Percentiles rank a stretch among this genome's conserved stretches.
Conservation (phyloP, 2,113 vertebrate genomes). For the Chaetodon trifascialis region DNA sequence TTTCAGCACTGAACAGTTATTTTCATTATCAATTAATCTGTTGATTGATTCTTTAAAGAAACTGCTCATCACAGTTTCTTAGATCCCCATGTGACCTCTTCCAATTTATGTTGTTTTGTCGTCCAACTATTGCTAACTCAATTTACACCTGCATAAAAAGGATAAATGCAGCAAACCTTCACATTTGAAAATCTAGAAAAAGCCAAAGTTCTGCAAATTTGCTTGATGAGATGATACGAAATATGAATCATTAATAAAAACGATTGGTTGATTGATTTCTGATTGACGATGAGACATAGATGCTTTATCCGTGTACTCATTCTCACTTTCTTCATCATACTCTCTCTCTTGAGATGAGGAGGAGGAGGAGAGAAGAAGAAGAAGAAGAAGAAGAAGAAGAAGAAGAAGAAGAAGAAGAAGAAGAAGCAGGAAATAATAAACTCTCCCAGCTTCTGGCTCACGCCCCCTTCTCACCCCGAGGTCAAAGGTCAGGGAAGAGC, state of each 20-base stretch:
- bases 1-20: not conserved
- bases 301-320: slow-evolving; percentile 25
- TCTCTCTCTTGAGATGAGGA: slow-evolving; percentile 63
- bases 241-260: no score
- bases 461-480: slow-evolving; percentile 87
- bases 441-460: slow-evolving; percentile 89
- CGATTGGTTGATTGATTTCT: not conserved
- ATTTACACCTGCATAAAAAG: no score
- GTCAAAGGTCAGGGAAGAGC: slow-evolving; percentile 87
- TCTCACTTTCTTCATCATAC: slow-evolving; percentile 29
- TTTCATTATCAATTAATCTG: not conserved
- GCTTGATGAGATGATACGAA: no score
- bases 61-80: not conserved
- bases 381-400: slow-evolving; percentile 78
- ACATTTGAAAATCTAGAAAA: no score
- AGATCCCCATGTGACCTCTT: not conserved
- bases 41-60: not conserved
- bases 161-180: no score
- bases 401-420: slow-evolving; percentile 82
- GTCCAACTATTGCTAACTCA: no score
- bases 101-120: not conserved
- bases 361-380: slow-evolving; percentile 84
- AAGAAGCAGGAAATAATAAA: slow-evolving; percentile 96
- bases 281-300: slow-evolving; percentile 17
- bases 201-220: no score